A percentile compares a stretch with the other conserved stretches of the same genome.
These are phyloP conservation scores for Oncorhynchus nerka DNA, from an alignment of 2,113 vertebrate species.

Conservation along the genomic window DNA sequence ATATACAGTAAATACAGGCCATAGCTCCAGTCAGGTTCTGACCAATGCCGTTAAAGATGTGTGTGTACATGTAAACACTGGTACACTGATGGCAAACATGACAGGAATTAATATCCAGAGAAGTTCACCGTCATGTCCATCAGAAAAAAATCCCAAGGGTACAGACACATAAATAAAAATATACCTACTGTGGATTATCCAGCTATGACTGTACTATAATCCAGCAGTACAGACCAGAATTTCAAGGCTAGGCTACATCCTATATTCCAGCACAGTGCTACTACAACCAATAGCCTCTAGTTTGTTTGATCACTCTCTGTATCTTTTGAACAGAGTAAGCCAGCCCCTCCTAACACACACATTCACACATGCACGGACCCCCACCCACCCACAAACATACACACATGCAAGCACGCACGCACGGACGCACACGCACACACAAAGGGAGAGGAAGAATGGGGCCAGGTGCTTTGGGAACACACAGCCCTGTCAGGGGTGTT, in stretches of 20 bases:
- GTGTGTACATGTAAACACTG: constrained; percentile 58
- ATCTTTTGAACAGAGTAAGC: not conserved
- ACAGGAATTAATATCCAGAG: constrained; percentile 26
- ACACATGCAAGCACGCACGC: not conserved
- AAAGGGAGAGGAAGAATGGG: constrained; percentile 55
- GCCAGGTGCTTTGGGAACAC: constrained; percentile 38
- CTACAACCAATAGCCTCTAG: not conserved
- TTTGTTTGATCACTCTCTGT: not conserved
- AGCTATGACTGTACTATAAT: not conserved
- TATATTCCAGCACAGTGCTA: not conserved
- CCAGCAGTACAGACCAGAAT: not conserved
- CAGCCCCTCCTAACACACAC: not conserved
- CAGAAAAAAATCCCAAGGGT: not conserved
- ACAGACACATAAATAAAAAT: not conserved
- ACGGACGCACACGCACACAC: not conserved
- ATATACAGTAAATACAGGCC: constrained; percentile 39
- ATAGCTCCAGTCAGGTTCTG: constrained; percentile 35
- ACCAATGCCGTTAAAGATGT: constrained; percentile 9
- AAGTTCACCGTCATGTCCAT: constrained; percentile 19
- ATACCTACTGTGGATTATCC: not conserved
- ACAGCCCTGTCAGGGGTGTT: constrained; percentile 57
- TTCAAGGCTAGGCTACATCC: not conserved
- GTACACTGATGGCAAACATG: constrained; percentile 30
- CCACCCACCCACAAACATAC: not conserved
- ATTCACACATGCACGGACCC: not conserved